Evolutionary conservation across 2,888 invertebrate genomes (phyloP).

Genomic region (Harpalus rufipes): DNA sequence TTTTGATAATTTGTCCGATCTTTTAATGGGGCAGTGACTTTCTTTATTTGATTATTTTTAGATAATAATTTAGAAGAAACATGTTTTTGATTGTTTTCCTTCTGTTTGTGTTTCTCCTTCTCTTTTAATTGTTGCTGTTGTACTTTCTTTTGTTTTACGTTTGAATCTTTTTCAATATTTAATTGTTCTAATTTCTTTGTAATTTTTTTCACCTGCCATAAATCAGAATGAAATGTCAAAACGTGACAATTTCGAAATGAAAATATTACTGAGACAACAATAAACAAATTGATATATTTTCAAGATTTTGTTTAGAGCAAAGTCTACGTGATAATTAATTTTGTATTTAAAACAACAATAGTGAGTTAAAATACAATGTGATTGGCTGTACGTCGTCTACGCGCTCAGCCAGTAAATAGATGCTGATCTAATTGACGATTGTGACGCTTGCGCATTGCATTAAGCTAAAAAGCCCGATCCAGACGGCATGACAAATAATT

Average conservation of each 20-base stretch:
- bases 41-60: background rate
- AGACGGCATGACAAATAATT: too few species aligned
- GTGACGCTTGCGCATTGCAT: too few species aligned
- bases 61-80: background rate
- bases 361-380: too few species aligned
- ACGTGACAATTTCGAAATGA: background rate
- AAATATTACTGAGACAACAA: background rate
- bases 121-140: background rate
- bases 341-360: too few species aligned
- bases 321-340: too few species aligned
- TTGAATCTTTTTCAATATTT: background rate
- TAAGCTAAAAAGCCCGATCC: too few species aligned
- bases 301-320: too few species aligned
- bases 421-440: too few species aligned
- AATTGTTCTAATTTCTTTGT: slow-evolving; percentile 21
- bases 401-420: too few species aligned
- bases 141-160: background rate
- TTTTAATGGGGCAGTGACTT: background rate
- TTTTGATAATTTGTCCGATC: background rate
- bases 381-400: too few species aligned
- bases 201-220: background rate
- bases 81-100: background rate
- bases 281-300: too few species aligned
- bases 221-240: background rate
- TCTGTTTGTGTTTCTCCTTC: background rate